Conservation (phyloP, 2,797 vertebrate species). For the Phrynocephalus guinanensis region DNA sequence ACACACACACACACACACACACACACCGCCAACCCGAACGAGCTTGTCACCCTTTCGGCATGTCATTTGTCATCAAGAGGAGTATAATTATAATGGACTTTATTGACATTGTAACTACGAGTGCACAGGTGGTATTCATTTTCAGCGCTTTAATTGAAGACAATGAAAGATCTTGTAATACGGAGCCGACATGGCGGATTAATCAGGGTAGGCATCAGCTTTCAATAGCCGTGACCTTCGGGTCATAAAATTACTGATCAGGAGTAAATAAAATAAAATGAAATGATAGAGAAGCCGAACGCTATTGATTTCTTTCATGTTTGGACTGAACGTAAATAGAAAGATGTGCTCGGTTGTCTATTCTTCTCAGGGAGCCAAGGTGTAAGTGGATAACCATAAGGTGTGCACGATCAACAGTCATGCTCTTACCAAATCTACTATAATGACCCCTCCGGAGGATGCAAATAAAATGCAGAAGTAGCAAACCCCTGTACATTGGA, state of each 20-base stretch:
- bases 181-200: conserved; percentile 61
- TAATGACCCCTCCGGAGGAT: too few relatives aligned
- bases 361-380: conserved; percentile 10
- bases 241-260: conserved; percentile 67
- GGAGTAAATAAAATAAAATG: conserved; percentile 45
- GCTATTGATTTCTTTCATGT: conserved; percentile 65
- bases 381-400: conserved; percentile 44
- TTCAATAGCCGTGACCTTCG: conserved; percentile 60
- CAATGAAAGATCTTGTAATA: conserved; percentile 72
- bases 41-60: conserved; percentile 48
- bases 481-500: too few relatives aligned
- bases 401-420: conserved; percentile 37
- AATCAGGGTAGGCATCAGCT: conserved; percentile 60
- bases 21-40: not conserved
- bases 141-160: conserved; percentile 73
- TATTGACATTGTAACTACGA: conserved; percentile 67
- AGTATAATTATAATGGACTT: conserved; percentile 68
- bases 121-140: conserved; percentile 71
- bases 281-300: conserved; percentile 55
- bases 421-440: conserved; percentile 25
- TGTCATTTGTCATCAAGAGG: conserved; percentile 66
- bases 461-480: too few relatives aligned
- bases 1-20: too few relatives aligned
- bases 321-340: conserved; percentile 51
- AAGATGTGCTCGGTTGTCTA: not conserved